phyloP scores from a whole-genome alignment of 2,797 vertebrate species.

The Sylvia borin region DNA sequence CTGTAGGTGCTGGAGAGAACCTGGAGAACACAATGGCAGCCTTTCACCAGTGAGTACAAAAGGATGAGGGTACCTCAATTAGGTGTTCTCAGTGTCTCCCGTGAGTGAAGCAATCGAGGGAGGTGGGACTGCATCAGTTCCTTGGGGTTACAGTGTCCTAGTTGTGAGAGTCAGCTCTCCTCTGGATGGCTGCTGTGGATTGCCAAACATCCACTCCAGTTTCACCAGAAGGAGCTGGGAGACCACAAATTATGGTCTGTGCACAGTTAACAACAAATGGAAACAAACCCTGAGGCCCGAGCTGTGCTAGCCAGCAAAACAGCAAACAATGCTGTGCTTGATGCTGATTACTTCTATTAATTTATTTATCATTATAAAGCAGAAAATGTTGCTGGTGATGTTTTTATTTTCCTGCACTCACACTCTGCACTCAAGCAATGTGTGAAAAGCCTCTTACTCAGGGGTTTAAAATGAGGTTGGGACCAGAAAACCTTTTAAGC shows the following conservation, averaged over 20 bases:
- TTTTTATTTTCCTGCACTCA: not conserved
- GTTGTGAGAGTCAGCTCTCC: not conserved
- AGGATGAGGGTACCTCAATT: not conserved
- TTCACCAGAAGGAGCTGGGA: not conserved
- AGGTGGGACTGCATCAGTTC: not conserved
- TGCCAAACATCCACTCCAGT: not conserved
- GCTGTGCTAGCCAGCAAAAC: not conserved
- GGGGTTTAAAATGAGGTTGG: not conserved
- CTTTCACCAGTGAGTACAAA: constrained; percentile 91
- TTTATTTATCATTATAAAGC: not conserved
- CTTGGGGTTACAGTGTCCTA: not conserved
- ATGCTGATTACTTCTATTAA: not conserved
- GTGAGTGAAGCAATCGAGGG: not conserved
- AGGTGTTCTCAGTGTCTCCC: not conserved
- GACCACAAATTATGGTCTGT: not conserved
- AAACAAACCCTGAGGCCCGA: not conserved
- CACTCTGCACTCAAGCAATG: not conserved
- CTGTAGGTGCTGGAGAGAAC: constrained; percentile 93
- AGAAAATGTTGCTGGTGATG: not conserved
- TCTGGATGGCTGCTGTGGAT: not conserved
- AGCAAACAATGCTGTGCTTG: not conserved
- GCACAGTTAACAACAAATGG: not conserved
- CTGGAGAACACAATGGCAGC: constrained; percentile 98
- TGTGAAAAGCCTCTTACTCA: constrained; percentile 13
- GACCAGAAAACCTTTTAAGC: constrained; percentile 1